phyloP scores from a whole-genome alignment of 2,888 invertebrate genomes.

The Dromius quadrimaculatus region DNA sequence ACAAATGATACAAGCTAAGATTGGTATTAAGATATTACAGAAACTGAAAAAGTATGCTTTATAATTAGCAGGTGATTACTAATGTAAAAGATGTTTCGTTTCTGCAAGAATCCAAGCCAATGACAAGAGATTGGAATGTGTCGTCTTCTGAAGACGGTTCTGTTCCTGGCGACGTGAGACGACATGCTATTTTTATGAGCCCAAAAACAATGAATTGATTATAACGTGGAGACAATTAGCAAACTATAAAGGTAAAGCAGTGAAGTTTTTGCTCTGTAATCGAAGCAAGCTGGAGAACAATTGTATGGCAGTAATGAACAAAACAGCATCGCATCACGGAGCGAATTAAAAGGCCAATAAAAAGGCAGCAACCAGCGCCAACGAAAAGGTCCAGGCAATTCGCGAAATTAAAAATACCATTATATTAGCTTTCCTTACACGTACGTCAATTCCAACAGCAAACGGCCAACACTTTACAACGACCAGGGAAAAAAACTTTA shows the following conservation, averaged over 20 bases:
- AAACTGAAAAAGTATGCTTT: too few relatives aligned
- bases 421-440: constrained; percentile 62
- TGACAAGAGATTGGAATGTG: too few relatives aligned
- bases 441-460: constrained; percentile 65
- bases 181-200: constrained; percentile 30
- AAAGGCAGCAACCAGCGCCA: constrained; percentile 27
- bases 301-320: constrained; percentile 34
- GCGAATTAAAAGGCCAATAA: constrained; percentile 44
- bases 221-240: constrained; percentile 32
- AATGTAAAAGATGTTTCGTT: too few relatives aligned
- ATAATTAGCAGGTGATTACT: too few relatives aligned
- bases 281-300: constrained; percentile 32
- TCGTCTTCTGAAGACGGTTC: too few relatives aligned
- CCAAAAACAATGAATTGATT: constrained; percentile 29
- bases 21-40: too few relatives aligned
- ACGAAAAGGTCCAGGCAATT: constrained; percentile 40
- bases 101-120: too few relatives aligned
- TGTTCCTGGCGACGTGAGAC: too few relatives aligned
- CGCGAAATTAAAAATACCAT: constrained; percentile 63
- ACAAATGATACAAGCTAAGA: too few relatives aligned
- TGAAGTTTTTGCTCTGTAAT: constrained; percentile 28
- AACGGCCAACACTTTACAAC: constrained; percentile 63
- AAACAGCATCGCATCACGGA: constrained; percentile 37
- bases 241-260: constrained; percentile 29
- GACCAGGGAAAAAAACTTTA: constrained; percentile 63